A percentile compares a stretch with the other conserved stretches of the same genome.
Conservation (phyloP, 2,888 invertebrate species). For the Tetragonisca angustula region DNA sequence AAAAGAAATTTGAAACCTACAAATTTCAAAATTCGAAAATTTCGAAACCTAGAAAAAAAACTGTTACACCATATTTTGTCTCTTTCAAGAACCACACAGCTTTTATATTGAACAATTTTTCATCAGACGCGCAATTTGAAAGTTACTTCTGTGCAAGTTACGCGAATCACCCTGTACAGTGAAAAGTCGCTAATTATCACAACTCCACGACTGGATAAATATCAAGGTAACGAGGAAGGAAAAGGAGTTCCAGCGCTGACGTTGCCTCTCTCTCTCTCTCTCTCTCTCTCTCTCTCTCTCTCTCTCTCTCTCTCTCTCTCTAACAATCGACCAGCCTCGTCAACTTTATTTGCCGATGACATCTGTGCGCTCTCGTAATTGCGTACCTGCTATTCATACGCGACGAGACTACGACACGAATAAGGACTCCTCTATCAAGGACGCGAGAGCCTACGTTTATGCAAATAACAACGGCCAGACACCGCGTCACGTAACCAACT, state of each 20-base stretch:
- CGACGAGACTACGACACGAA: constrained; percentile 54
- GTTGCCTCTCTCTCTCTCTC: background rate
- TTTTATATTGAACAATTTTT: no score
- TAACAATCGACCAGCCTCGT: constrained; percentile 37
- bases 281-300: constrained; percentile 1
- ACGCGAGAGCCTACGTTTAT: constrained; percentile 52
- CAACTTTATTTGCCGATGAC: constrained; percentile 56
- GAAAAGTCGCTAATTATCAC: no score
- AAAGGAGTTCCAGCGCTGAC: background rate
- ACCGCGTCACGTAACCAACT: constrained; percentile 17
- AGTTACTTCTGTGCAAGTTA: background rate
- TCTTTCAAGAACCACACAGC: no score
- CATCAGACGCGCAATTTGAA: no score
- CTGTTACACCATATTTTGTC: no score
- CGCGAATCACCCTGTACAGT: no score
- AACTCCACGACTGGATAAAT: background rate
- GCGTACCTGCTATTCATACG: constrained; percentile 62
- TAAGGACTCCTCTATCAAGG: constrained; percentile 60
- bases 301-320: background rate
- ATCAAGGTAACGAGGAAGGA: background rate
- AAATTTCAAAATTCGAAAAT: no score
- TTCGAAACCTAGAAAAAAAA: no score
- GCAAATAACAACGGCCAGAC: constrained; percentile 45
- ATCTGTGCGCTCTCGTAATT: constrained; percentile 55
- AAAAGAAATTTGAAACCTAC: no score